Evolutionary conservation across 2,113 vertebrate species (phyloP), one percentile per base, ranked within the genome.

Genomic region (Pelmatolapia mariae): DNA sequence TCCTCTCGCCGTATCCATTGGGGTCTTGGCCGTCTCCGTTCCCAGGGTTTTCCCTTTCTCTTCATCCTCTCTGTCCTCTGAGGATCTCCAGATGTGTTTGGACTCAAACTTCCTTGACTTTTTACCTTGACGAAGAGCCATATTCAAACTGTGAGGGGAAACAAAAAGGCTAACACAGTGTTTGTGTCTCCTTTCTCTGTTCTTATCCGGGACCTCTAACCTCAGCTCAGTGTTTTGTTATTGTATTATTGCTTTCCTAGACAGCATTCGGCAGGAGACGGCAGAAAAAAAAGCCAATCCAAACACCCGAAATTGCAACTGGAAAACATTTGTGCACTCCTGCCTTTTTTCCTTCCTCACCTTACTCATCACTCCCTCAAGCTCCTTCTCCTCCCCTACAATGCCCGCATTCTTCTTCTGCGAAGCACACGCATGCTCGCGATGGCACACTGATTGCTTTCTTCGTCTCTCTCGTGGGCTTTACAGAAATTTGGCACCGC

Each of bases 1-100:
- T 93, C 93, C 94, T 95, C 89, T 91, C 1, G 45, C 40, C 12
- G n/a, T 83, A 86, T 93, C 85, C 93, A 93, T 85, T 84, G 50
- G 94, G 87, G 86, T 83, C 78, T 90, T 63, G 82, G 81, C 68
- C 12, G 82, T 87, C 93, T 93, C 85, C 63, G 88, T 95, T 95
- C 95, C 95, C 95, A 94, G 94, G 92, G 89, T 90, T 94, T 92
- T 92, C 83, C 73, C 85, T 89, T 85, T 85, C 83, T 85, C 89
- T 90, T 93, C 87, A 92, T 87, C 88, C 29, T 84, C 86, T 87
- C 43, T 79, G 80, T 89, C 85, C 66, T 71, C 88, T 88, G 91
- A 89, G 82, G 86, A 80, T 93, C 92, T 86, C 89, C 91, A 94
- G 93, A 94, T 94, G 86, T 91, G 79, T 78, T 80, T 81, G 81